These are phyloP conservation scores for Grammomys surdaster DNA, from an alignment of 2,113 vertebrate species.

Conservation along the genomic window DNA sequence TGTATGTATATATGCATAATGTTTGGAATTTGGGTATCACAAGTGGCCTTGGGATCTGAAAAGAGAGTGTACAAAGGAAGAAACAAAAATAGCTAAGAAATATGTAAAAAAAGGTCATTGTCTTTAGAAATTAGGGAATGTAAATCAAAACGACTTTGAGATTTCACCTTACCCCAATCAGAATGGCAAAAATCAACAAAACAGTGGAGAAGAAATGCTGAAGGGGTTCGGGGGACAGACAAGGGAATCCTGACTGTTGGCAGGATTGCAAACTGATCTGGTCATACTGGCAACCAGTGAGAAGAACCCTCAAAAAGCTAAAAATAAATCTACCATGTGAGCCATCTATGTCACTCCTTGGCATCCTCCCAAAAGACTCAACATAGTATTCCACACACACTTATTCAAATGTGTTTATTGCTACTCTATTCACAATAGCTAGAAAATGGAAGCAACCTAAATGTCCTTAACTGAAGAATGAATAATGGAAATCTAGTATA, in stretches of 20 bases:
- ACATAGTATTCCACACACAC: too few relatives aligned
- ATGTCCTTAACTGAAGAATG: neutral
- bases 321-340: neutral
- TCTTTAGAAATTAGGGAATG: neutral
- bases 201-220: neutral
- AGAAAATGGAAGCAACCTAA: neutral
- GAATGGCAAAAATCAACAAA: neutral
- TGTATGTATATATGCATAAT: neutral
- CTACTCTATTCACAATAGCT: neutral
- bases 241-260: neutral
- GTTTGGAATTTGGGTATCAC: slow-evolving; percentile 8
- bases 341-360: neutral
- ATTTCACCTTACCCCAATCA: neutral
- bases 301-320: neutral
- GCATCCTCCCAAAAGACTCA: neutral
- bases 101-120: neutral
- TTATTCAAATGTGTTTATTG: neutral
- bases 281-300: neutral
- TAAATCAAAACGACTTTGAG: neutral
- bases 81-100: neutral
- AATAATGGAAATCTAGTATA: neutral
- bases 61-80: neutral
- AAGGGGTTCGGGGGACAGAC: neutral
- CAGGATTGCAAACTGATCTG: neutral
- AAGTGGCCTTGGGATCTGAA: neutral